A percentile compares a stretch with the other conserved stretches of the same genome.
Conservation (phyloP, 1,140 invertebrate genomes). For the Neotoxoptera formosana region DNA sequence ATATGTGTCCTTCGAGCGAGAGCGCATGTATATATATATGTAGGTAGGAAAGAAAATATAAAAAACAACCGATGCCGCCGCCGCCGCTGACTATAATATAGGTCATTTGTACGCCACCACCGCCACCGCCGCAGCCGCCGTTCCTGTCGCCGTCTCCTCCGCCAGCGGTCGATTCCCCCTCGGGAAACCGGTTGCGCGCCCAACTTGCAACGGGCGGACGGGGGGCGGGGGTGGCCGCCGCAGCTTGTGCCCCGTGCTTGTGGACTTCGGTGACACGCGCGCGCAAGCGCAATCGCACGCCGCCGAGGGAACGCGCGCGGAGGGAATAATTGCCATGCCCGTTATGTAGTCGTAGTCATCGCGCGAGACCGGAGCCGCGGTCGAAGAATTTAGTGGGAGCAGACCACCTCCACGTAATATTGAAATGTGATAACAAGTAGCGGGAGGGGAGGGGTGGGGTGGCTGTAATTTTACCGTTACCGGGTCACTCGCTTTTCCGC, state of each 20-base stretch:
- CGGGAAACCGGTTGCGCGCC: constrained; percentile 47
- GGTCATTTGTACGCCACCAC: background rate
- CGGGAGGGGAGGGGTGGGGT: background rate
- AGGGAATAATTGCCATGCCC: constrained; percentile 15
- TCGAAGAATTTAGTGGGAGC: background rate
- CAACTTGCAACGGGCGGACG: background rate
- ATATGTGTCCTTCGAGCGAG: constrained; percentile 8
- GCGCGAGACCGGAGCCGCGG: background rate
- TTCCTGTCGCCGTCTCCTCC: background rate
- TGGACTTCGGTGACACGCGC: constrained; percentile 54
- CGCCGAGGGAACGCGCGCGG: no score
- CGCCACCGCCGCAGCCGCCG: background rate
- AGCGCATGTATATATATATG: background rate
- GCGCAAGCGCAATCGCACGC: background rate
- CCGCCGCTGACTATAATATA: constrained; percentile 3
- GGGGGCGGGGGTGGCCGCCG: background rate
- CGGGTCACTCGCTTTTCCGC: constrained; percentile 56
- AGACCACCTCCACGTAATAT: constrained; percentile 21
- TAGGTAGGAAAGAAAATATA: constrained; percentile 16
- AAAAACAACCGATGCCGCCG: background rate
- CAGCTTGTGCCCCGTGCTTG: constrained; percentile 43
- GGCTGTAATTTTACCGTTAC: constrained; percentile 42
- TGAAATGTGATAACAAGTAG: background rate
- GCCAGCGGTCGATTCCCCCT: background rate
- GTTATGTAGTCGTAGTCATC: constrained; percentile 20